Conservation (phyloP, 64 coral and sea anemone genomes). For the Stichodactyla mertensii region DNA sequence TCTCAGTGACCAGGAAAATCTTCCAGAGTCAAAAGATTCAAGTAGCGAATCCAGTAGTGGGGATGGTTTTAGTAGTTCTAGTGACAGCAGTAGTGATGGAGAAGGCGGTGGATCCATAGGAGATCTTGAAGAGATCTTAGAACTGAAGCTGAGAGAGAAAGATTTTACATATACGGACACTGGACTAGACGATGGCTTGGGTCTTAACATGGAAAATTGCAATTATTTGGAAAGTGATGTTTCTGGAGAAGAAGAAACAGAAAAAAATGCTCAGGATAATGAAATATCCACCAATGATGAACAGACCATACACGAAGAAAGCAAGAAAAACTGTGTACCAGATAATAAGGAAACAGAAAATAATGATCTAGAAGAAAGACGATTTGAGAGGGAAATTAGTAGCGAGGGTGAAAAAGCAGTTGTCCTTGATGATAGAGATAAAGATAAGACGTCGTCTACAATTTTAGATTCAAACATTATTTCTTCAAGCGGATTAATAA, state of each 20-base stretch:
- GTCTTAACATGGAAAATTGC: not conserved
- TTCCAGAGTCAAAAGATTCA: not conserved
- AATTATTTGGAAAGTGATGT: not conserved
- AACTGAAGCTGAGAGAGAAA: not conserved
- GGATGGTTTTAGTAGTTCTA: not conserved
- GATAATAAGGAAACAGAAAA: not conserved
- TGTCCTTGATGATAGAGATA: not conserved
- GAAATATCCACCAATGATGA: not conserved
- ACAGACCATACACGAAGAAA: not conserved
- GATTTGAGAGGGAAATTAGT: not conserved
- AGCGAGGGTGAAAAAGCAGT: not conserved
- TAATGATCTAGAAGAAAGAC: not conserved
- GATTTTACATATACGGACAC: not conserved
- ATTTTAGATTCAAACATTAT: not conserved
- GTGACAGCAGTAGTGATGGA: not conserved
- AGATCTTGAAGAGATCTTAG: slow-evolving; percentile 14
- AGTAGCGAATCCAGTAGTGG: not conserved
- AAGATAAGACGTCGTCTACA: not conserved
- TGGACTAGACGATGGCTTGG: not conserved
- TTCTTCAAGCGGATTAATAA: not conserved
- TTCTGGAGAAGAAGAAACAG: not conserved
- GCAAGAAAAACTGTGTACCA: not conserved
- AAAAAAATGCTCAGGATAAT: not conserved
- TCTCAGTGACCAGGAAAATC: not conserved
- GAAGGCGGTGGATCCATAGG: not conserved